Evolutionary conservation across 2,888 invertebrate genomes (phyloP).

Genomic region (Ischnura elegans): DNA sequence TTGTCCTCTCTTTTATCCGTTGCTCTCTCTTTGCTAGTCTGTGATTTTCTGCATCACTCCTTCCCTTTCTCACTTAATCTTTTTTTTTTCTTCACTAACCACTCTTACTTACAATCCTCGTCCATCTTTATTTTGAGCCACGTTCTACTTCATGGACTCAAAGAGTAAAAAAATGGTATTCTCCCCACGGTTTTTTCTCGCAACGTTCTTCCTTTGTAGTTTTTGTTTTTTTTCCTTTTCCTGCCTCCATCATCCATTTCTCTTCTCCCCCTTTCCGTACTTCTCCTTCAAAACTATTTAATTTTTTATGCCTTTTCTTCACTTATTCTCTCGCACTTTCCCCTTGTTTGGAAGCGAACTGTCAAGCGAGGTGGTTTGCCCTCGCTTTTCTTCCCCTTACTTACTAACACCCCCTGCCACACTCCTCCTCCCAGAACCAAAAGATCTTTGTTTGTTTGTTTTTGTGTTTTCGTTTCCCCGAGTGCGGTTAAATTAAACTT

Average conservation of each 20-base stretch:
- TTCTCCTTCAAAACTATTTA: not conserved
- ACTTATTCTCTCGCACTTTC: not conserved
- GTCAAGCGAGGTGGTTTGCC: not conserved
- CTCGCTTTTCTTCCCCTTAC: not conserved
- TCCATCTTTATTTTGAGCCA: too few relatives aligned
- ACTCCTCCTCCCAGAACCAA: not conserved
- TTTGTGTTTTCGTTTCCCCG: not conserved
- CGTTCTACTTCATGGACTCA: too few relatives aligned
- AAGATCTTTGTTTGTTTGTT: not conserved
- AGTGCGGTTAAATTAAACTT: slow-evolving; percentile 3
- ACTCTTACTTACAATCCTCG: too few relatives aligned
- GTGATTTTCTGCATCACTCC: too few relatives aligned
- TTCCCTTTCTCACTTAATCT: too few relatives aligned
- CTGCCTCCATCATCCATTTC: not conserved
- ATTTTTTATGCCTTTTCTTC: not conserved
- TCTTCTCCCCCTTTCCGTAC: not conserved
- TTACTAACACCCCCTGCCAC: too few relatives aligned
- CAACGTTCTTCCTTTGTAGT: not conserved
- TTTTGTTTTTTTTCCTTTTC: not conserved
- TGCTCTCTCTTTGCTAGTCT: too few relatives aligned
- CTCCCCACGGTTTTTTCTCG: not conserved
- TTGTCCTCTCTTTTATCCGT: too few relatives aligned
- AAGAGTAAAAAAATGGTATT: too few relatives aligned
- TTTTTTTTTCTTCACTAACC: too few relatives aligned
- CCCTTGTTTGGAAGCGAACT: not conserved